Percentiles rank a stretch among this genome's conserved stretches.
Conservation (phyloP, 2,797 vertebrate genomes). For the Petrocephalus sullivani region DNA sequence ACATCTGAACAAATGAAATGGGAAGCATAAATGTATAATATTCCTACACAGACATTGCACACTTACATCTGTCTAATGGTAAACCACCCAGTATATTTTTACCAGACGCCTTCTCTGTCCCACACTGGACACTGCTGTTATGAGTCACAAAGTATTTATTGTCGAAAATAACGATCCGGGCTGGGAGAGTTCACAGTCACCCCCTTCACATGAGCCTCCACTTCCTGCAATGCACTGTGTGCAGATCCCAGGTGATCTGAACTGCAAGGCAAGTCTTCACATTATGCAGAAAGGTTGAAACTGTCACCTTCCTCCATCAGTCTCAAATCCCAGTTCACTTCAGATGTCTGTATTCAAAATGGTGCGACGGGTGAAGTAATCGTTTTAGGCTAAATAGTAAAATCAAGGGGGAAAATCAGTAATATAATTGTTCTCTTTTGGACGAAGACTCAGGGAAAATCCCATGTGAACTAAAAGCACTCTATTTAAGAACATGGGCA, state of each 20-base stretch:
- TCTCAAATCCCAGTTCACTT: constrained; percentile 14
- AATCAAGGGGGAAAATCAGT: neutral
- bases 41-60: neutral
- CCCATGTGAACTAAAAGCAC: constrained; percentile 9
- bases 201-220: constrained; percentile 20
- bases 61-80: neutral
- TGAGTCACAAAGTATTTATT: constrained; percentile 24
- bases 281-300: constrained; percentile 29
- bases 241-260: constrained; percentile 25
- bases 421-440: constrained; percentile 14
- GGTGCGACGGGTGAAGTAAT: neutral
- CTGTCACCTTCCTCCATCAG: constrained; percentile 19
- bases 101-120: constrained; percentile 19
- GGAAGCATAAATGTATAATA: neutral
- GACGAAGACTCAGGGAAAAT: neutral
- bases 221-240: neutral
- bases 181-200: constrained; percentile 25
- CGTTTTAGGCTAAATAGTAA: neutral
- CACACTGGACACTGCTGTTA: constrained; percentile 3
- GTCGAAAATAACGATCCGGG: constrained; percentile 33
- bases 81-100: neutral
- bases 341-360: constrained; percentile 23
- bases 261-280: constrained; percentile 26
- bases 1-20: neutral
- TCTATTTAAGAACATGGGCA: constrained; percentile 3